Base-by-base conservation (phyloP, 1,140 invertebrate genomes). In the Bombus sylvicola region DNA sequence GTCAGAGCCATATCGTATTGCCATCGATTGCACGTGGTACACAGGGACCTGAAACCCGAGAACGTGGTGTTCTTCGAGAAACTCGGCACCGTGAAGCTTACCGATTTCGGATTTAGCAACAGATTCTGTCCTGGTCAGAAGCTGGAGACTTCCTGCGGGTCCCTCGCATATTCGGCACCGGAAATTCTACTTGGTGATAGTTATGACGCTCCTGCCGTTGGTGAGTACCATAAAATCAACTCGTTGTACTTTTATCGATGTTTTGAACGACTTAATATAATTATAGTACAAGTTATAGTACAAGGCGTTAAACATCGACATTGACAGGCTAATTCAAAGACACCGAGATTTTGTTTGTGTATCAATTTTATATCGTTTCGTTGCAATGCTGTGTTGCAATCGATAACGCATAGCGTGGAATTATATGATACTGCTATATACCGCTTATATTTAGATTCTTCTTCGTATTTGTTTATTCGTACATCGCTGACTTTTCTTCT, bases 61-160 rank as follows among this genome's bases (percentile, higher is more conserved):
- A 99, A 99, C 96, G 99, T 99, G 72, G 98, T 99, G 6, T 99
- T 99, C 95, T 99, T 99, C 94, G 98, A 99, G 95, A 99, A 99
- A 95, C 96, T 98, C 84, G 99, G 99, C 73, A 96, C 99, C 93
- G 99, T 99, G 6, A 99, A 99, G 96, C 96, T 99, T 81, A 99
- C 99, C 75, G 99, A 99, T 95, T 99, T 99, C 96, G 99, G 99
- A 62, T 99, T 99, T 95, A 99, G 98, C 94, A 98, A 98, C 96
- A 97, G 98, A 95, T 99, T 99, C 95, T 98, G 97, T 93, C 99
- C 99, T 43, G 99, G 99, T 18, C 98, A 99, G 95, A 99, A 99
- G 94, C 95, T 99, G 89, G 98, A 99, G 95, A 99, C 99, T 31
- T 99, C 98, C 12, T 99, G 99, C 96, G 99, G 99, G n/a, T 99